A percentile compares a stretch with the other conserved stretches of the same genome.
phyloP scores from a whole-genome alignment of 2,888 invertebrate genomes.

The Phengaris alcon region DNA sequence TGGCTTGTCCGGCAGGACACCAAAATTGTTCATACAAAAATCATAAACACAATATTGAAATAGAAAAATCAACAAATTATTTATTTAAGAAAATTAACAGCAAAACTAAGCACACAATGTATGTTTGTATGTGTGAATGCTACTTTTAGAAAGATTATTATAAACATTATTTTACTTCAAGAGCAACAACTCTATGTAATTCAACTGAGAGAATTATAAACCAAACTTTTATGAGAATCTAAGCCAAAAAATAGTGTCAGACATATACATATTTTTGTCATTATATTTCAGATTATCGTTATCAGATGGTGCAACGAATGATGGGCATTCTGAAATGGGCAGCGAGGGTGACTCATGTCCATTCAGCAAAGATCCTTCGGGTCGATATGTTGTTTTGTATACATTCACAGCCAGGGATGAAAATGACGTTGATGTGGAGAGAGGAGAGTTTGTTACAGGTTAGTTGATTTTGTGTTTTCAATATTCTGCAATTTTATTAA shows the following conservation, averaged over 20 bases:
- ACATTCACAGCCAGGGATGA: constrained; percentile 96
- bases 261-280: constrained; percentile 22
- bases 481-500: not conserved
- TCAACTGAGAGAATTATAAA: too few species aligned
- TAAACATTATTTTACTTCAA: too few species aligned
- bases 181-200: too few species aligned
- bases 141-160: too few species aligned
- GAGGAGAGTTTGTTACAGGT: constrained; percentile 96
- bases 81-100: too few species aligned
- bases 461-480: constrained; percentile 29
- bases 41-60: too few species aligned
- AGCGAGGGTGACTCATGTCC: constrained; percentile 82
- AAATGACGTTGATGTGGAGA: constrained; percentile 95
- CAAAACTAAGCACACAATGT: too few species aligned
- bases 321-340: constrained; percentile 71
- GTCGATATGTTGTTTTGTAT: constrained; percentile 94
- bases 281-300: constrained; percentile 56
- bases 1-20: too few species aligned
- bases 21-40: too few species aligned
- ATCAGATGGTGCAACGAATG: constrained; percentile 69
- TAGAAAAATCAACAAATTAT: too few species aligned
- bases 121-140: too few species aligned
- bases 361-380: constrained; percentile 90
- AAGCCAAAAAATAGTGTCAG: not conserved
- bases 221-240: not conserved